phyloP scores from a whole-genome alignment of 2,797 vertebrate species.

The Chaetophractus vellerosus region DNA sequence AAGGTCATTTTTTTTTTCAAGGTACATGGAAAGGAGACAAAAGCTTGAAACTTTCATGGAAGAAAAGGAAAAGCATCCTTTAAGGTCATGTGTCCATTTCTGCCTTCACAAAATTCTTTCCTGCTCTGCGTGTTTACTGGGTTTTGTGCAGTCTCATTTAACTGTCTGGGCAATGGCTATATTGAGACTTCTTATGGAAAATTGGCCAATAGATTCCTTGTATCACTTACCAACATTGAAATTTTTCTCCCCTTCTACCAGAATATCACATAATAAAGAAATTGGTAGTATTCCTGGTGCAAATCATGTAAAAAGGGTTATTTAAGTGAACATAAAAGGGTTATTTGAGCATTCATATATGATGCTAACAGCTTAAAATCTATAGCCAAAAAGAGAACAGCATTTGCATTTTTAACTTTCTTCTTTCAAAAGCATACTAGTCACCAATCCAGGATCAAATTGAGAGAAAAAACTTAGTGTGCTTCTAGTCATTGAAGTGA shows the following conservation, averaged over 20 bases:
- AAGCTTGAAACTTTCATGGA: constrained; percentile 9
- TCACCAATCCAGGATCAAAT: constrained; percentile 26
- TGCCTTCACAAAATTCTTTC: neutral
- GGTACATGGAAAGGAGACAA: constrained; percentile 12
- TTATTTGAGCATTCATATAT: constrained; percentile 44
- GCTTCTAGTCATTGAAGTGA: constrained; percentile 38
- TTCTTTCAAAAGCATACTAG: constrained; percentile 54
- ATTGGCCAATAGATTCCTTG: constrained; percentile 59
- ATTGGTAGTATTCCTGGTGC: constrained; percentile 47
- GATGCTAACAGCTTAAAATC: constrained; percentile 48
- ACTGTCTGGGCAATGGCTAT: neutral
- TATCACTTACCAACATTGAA: constrained; percentile 7
- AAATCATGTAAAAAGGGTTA: constrained; percentile 56
- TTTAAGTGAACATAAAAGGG: constrained; percentile 50
- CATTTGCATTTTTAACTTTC: constrained; percentile 62
- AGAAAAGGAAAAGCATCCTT: neutral
- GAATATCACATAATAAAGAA: constrained; percentile 46
- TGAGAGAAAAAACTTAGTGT: constrained; percentile 37
- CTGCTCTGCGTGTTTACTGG: neutral
- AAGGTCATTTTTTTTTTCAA: neutral
- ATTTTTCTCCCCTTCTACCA: constrained; percentile 47
- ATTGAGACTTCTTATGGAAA: constrained; percentile 42
- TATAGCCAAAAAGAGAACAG: constrained; percentile 21
- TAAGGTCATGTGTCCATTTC: neutral
- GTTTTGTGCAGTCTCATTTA: constrained; percentile 25